phyloP scores from a whole-genome alignment of 2,888 invertebrate species.

The Drosophila austrosaltans region DNA sequence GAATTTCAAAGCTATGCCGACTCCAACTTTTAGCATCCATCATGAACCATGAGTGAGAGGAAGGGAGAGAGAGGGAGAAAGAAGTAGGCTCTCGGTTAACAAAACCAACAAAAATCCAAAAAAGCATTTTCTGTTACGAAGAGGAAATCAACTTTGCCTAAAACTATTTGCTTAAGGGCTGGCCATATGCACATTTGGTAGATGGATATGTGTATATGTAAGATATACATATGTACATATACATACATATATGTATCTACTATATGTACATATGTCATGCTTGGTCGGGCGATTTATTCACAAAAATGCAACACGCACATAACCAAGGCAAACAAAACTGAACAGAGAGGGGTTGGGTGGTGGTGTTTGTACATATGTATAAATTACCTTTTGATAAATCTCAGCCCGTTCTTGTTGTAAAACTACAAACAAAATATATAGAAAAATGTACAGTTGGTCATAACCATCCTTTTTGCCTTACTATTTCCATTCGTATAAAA shows the following conservation, averaged over 20 bases:
- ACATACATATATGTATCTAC: too few species aligned
- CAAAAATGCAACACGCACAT: constrained; percentile 70
- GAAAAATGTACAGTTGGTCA: constrained; percentile 36
- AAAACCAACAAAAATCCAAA: neutral
- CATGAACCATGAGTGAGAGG: neutral
- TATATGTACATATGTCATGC: constrained; percentile 60
- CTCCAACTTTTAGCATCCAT: neutral
- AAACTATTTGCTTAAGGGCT: constrained; percentile 19
- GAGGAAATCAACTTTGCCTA: constrained; percentile 11
- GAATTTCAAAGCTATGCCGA: neutral
- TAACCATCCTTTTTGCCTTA: neutral
- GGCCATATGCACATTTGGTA: neutral
- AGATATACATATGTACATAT: constrained; percentile 11
- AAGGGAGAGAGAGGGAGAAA: too few species aligned
- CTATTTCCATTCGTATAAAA: neutral
- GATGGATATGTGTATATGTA: constrained; percentile 29
- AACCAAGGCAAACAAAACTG: constrained; percentile 50
- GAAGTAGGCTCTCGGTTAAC: neutral
- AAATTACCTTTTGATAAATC: constrained; percentile 84
- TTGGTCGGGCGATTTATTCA: constrained; percentile 81
- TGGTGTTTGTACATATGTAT: constrained; percentile 66
- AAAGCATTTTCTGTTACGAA: constrained; percentile 1
- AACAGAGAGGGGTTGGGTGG: neutral
- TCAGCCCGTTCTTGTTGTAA: constrained; percentile 61
- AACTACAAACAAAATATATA: constrained; percentile 57